Evolutionary conservation across 2,888 invertebrate genomes (phyloP).

Genomic region (Chrysodeixis includens): DNA sequence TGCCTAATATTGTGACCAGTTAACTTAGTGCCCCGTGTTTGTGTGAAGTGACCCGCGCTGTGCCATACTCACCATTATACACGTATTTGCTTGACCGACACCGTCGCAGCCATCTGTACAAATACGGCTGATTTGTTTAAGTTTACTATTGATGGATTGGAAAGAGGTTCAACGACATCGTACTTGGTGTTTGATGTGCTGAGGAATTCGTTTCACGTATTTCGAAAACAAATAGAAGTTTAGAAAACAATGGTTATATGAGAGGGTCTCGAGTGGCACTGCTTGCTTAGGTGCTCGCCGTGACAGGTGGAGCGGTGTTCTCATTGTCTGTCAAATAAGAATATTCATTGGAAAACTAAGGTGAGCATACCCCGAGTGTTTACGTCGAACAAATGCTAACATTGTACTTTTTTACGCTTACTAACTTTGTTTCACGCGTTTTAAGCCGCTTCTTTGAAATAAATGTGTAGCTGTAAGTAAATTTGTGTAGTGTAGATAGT

Average conservation of each 20-base stretch:
- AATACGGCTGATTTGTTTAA: constrained; percentile 80
- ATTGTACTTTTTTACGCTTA: constrained; percentile 52
- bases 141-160: constrained; percentile 84
- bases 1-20: constrained; percentile 76
- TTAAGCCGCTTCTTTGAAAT: constrained; percentile 44
- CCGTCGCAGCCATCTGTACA: constrained; percentile 78
- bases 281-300: constrained; percentile 84
- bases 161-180: constrained; percentile 77
- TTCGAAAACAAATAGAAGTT: constrained; percentile 82
- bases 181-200: constrained; percentile 79
- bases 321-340: constrained; percentile 72
- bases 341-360: constrained; percentile 70
- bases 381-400: constrained; percentile 50
- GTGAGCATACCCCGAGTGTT: constrained; percentile 69
- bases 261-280: constrained; percentile 73
- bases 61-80: constrained; percentile 54
- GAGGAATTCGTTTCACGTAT: constrained; percentile 84
- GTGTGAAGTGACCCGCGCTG: constrained; percentile 74
- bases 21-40: constrained; percentile 75
- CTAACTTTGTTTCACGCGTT: constrained; percentile 44
- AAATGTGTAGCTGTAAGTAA: constrained; percentile 39
- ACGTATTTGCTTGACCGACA: constrained; percentile 66
- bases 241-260: constrained; percentile 82
- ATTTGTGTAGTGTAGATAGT: constrained; percentile 57
- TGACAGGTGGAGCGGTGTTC: constrained; percentile 78